phyloP scores from a whole-genome alignment of 2,797 vertebrate genomes.

The Ctenopoma kingsleyae region DNA sequence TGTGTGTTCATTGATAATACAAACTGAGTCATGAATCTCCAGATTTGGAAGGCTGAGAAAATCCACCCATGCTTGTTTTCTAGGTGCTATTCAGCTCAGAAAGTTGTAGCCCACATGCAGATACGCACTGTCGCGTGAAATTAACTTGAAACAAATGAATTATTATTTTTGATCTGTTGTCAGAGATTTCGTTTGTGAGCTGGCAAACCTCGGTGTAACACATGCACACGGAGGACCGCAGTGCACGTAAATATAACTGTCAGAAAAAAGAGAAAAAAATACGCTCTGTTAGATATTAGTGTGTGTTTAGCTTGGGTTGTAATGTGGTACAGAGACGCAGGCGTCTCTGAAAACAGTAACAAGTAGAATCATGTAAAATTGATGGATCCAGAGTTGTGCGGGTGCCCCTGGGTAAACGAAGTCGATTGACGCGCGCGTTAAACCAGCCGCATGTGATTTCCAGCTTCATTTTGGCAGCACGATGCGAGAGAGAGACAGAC shows the following conservation, averaged over 20 bases:
- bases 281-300: constrained; percentile 24
- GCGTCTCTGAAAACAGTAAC: constrained; percentile 14
- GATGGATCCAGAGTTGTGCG: constrained; percentile 59
- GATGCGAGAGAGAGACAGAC: constrained; percentile 60
- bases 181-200: constrained; percentile 23
- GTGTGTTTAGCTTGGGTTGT: constrained; percentile 9
- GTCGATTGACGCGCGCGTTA: constrained; percentile 68
- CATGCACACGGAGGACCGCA: constrained; percentile 35
- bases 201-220: constrained; percentile 3
- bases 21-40: constrained; percentile 49
- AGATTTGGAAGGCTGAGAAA: constrained; percentile 32
- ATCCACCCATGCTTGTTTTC: constrained; percentile 19
- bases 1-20: constrained; percentile 43
- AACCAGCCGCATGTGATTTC: constrained; percentile 73
- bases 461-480: constrained; percentile 76
- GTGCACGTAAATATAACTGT: constrained; percentile 54
- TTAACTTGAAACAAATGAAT: constrained; percentile 21
- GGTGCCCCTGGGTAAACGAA: constrained; percentile 62
- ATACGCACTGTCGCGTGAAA: background rate
- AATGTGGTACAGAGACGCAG: constrained; percentile 12
- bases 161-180: constrained; percentile 5
- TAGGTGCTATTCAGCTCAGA: constrained; percentile 5
- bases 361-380: constrained; percentile 63
- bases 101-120: constrained; percentile 9
- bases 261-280: background rate